phyloP scores from a whole-genome alignment of 1,140 invertebrate genomes.

The Macrotrachela quadricornifera region DNA sequence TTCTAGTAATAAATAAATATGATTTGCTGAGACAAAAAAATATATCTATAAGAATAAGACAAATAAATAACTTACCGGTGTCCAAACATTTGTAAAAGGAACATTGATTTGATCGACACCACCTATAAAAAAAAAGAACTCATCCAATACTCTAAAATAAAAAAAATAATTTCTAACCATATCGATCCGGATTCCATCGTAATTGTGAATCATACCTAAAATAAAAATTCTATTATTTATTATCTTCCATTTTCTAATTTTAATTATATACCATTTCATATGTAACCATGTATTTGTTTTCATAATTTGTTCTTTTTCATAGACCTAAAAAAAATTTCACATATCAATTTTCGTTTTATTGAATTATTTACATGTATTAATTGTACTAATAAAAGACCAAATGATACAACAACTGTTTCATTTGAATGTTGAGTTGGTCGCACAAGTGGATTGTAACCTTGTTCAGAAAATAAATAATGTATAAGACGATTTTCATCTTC shows the following conservation, averaged over 20 bases:
- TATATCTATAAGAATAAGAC: too few relatives aligned
- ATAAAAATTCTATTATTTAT: too few relatives aligned
- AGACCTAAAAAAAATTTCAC: neutral
- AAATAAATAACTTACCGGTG: conserved; percentile 37
- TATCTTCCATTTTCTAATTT: too few relatives aligned
- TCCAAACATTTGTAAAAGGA: conserved; percentile 96
- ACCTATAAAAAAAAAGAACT: conserved; percentile 37
- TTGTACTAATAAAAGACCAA: conserved; percentile 89
- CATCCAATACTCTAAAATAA: conserved; percentile 83
- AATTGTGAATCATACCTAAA: conserved; percentile 67
- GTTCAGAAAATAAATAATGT: conserved; percentile 57
- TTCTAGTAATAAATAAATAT: too few relatives aligned
- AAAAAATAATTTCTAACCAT: conserved; percentile 82
- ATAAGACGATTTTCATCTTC: conserved; percentile 65
- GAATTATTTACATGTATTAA: conserved; percentile 75
- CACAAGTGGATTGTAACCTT: conserved; percentile 95
- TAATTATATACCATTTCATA: conserved; percentile 50
- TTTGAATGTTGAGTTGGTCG: conserved; percentile 91
- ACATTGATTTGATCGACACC: conserved; percentile 42
- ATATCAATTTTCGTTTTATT: too few relatives aligned
- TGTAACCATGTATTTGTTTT: conserved; percentile 93
- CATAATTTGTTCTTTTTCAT: conserved; percentile 94
- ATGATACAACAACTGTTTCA: conserved; percentile 79
- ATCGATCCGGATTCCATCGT: conserved; percentile 88
- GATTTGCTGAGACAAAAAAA: too few relatives aligned